phyloP scores from a whole-genome alignment of 2,888 invertebrate genomes.

The Cephonodes hylas region DNA sequence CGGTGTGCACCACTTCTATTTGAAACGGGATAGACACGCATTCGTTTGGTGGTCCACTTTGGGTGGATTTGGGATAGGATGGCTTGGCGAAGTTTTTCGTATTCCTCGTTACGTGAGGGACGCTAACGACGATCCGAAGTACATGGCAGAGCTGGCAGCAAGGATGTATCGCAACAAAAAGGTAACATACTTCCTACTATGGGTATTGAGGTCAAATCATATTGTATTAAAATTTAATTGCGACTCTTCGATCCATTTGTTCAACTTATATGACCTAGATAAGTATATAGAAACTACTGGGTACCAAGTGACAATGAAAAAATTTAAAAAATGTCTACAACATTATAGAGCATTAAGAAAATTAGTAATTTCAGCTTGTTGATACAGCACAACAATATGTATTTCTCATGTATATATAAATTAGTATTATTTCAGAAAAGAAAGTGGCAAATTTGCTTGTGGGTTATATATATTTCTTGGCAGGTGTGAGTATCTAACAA shows the following conservation, averaged over 20 bases:
- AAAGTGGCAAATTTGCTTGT: background rate
- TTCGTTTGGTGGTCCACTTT: conserved; percentile 94
- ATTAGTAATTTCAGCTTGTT: no score
- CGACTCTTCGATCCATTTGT: background rate
- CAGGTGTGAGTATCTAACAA: background rate
- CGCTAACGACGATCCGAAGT: conserved; percentile 87
- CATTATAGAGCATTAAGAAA: no score
- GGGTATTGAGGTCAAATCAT: background rate
- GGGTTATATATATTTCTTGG: background rate
- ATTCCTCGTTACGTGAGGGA: conserved; percentile 93
- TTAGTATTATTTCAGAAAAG: background rate
- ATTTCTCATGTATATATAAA: background rate
- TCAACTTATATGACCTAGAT: background rate
- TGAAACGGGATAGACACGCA: conserved; percentile 93
- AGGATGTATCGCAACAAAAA: conserved; percentile 83
- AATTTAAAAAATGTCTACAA: background rate
- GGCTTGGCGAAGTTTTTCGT: conserved; percentile 91
- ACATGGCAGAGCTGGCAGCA: conserved; percentile 82
- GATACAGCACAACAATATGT: no score
- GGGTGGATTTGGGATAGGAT: conserved; percentile 93
- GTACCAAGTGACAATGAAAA: background rate
- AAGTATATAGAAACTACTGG: background rate
- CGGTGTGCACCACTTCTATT: conserved; percentile 95
- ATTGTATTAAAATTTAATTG: background rate
- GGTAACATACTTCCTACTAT: conserved; percentile 63